Evolutionary conservation across 2,888 invertebrate species (phyloP).

Genomic region (Drosophila nr. perissopoda): DNA sequence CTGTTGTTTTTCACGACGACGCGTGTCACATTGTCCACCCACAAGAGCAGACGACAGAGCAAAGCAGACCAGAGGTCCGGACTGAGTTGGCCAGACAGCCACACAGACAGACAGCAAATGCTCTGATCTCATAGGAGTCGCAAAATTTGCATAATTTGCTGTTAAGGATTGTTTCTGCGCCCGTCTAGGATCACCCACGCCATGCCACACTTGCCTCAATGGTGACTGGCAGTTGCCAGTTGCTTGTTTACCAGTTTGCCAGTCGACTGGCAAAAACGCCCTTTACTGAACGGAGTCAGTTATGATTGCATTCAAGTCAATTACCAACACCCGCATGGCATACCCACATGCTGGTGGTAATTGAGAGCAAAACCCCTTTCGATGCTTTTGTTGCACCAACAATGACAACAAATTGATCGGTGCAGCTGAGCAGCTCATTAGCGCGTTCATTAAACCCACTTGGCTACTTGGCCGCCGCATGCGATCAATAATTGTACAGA

Average conservation of each 20-base stretch:
- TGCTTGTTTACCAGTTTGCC: slow-evolving; percentile 23
- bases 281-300: slow-evolving; percentile 44
- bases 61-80: slow-evolving; percentile 43
- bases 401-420: slow-evolving; percentile 77
- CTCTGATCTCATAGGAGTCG: slow-evolving; percentile 60
- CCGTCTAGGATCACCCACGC: slow-evolving; percentile 66
- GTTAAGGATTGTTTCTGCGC: slow-evolving; percentile 59
- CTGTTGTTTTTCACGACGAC: slow-evolving; percentile 81
- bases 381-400: slow-evolving; percentile 65
- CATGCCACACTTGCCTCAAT: slow-evolving; percentile 37
- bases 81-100: slow-evolving; percentile 18
- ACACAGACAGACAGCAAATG: slow-evolving; percentile 38
- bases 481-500: slow-evolving; percentile 74
- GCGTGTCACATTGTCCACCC: slow-evolving; percentile 81
- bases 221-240: slow-evolving; percentile 49
- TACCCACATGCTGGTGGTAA: slow-evolving; percentile 53
- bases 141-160: slow-evolving; percentile 72
- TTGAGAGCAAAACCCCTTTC: slow-evolving; percentile 21
- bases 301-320: slow-evolving; percentile 64
- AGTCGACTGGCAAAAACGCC: slow-evolving; percentile 54
- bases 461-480: slow-evolving; percentile 30
- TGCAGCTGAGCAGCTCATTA: slow-evolving; percentile 63
- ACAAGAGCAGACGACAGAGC: slow-evolving; percentile 71
- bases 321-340: slow-evolving; percentile 68
- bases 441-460: slow-evolving; percentile 68